A percentile compares a stretch with the other conserved stretches of the same genome.
These are phyloP conservation scores for Eulemur coronatus DNA, from an alignment of 2,797 vertebrate genomes.

Conservation along the genomic window DNA sequence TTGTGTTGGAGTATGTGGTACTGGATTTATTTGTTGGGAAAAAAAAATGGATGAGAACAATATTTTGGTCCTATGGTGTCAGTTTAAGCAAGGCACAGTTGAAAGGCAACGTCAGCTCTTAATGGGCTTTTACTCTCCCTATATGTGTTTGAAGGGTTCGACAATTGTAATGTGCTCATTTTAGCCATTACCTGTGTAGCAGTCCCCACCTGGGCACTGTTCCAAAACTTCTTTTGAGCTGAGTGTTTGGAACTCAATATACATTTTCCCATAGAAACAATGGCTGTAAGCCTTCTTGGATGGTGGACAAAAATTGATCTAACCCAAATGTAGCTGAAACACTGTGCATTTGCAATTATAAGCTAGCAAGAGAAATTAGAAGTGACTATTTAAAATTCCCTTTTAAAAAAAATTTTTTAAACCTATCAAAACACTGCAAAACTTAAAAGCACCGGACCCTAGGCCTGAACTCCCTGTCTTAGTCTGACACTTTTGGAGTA, in stretches of 20 bases:
- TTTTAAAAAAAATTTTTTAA: background rate
- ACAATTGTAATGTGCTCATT: conserved; percentile 17
- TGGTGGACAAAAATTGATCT: conserved; percentile 61
- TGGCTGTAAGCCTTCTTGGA: conserved; percentile 61
- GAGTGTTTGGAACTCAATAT: conserved; percentile 58
- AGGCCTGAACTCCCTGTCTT: background rate
- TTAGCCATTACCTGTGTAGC: conserved; percentile 42
- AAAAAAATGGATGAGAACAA: conserved; percentile 30
- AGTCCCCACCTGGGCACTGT: conserved; percentile 24
- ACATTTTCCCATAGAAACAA: conserved; percentile 60
- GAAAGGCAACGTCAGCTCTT: background rate
- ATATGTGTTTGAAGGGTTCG: background rate
- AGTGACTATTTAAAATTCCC: background rate
- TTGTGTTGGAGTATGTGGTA: background rate
- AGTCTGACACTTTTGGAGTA: background rate
- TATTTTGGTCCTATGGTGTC: background rate
- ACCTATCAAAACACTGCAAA: background rate
- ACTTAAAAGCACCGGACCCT: background rate
- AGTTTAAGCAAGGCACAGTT: conserved; percentile 5
- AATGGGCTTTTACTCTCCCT: background rate
- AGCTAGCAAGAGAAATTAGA: conserved; percentile 30
- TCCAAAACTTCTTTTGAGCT: conserved; percentile 62
- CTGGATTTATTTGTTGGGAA: conserved; percentile 57
- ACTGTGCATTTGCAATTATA: conserved; percentile 38
- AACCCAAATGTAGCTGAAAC: conserved; percentile 34